Percentiles rank a stretch among this genome's conserved stretches.
These are phyloP conservation scores for Lophotis ruficrista DNA, from an alignment of 2,113 vertebrate genomes.

Conservation along the genomic window DNA sequence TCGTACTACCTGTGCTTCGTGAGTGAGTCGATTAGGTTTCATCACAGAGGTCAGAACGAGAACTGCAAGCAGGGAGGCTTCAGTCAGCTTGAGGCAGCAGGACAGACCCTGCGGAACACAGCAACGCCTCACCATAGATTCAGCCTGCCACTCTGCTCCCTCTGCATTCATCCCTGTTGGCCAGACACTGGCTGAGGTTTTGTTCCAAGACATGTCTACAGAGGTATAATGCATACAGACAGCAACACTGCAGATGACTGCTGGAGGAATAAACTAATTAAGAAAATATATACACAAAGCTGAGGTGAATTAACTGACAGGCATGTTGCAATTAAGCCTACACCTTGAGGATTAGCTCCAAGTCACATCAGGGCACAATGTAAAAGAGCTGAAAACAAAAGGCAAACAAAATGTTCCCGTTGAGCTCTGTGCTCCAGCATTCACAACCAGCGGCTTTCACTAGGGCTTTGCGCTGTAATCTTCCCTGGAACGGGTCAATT, in stretches of 20 bases:
- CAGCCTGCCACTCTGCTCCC: neutral
- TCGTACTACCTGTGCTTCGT: neutral
- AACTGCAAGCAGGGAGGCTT: neutral
- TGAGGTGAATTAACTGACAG: neutral
- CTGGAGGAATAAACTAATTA: neutral
- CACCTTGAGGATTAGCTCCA: neutral
- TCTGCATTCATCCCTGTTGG: neutral
- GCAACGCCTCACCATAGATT: neutral
- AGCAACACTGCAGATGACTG: neutral
- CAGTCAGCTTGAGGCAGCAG: neutral
- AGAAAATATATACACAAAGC: neutral
- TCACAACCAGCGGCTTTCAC: neutral
- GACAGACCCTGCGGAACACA: neutral
- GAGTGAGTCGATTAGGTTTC: neutral
- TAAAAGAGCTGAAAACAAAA: neutral
- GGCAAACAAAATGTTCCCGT: neutral
- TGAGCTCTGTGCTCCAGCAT: neutral
- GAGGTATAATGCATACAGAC: neutral
- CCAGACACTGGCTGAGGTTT: neutral
- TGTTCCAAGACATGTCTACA: neutral
- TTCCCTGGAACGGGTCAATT: neutral
- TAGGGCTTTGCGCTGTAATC: neutral
- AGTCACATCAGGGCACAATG: neutral
- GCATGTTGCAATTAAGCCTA: neutral
- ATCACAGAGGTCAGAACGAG: neutral